Conservation (phyloP, 2,888 invertebrate species). For the Sphaerophoria rueppellii region DNA sequence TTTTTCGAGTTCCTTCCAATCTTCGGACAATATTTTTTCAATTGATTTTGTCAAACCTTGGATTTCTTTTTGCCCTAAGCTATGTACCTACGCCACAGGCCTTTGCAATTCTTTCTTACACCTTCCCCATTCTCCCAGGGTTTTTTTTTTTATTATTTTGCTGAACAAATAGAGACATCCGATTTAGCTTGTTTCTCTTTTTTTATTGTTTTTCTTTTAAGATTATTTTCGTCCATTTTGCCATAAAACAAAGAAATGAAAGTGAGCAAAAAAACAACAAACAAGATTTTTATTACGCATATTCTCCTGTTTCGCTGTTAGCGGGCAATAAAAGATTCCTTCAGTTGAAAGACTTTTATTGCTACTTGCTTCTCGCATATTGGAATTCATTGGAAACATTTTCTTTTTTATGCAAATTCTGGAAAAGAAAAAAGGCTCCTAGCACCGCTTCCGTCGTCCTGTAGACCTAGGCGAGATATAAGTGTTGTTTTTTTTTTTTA, state of each 20-base stretch:
- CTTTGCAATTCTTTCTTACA: conserved; percentile 7
- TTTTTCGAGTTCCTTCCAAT: too few species aligned
- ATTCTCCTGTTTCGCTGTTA: conserved; percentile 23
- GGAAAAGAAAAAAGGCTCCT: background rate
- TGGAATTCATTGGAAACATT: conserved; percentile 58
- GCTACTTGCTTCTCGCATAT: conserved; percentile 50
- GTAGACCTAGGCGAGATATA: background rate
- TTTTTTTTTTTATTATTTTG: background rate
- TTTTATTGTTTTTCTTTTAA: conserved; percentile 6
- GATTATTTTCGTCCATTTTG: conserved; percentile 10
- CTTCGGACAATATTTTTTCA: too few species aligned
- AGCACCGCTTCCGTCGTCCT: background rate
- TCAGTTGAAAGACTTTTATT: conserved; percentile 55
- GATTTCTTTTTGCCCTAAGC: background rate
- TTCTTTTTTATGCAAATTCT: conserved; percentile 46
- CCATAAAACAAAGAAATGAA: background rate
- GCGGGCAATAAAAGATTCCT: conserved; percentile 61
- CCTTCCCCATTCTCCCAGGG: background rate
- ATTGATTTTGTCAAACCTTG: too few species aligned
- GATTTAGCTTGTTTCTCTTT: conserved; percentile 4
- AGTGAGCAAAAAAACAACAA: background rate
- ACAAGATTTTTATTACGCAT: conserved; percentile 29
- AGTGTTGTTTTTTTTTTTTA: background rate
- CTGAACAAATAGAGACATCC: background rate
- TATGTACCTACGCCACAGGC: conserved; percentile 11